Evolutionary conservation across 2,113 vertebrate species (phyloP), one percentile per base, ranked within the genome.

Genomic region (Lipophrys pholis): DNA sequence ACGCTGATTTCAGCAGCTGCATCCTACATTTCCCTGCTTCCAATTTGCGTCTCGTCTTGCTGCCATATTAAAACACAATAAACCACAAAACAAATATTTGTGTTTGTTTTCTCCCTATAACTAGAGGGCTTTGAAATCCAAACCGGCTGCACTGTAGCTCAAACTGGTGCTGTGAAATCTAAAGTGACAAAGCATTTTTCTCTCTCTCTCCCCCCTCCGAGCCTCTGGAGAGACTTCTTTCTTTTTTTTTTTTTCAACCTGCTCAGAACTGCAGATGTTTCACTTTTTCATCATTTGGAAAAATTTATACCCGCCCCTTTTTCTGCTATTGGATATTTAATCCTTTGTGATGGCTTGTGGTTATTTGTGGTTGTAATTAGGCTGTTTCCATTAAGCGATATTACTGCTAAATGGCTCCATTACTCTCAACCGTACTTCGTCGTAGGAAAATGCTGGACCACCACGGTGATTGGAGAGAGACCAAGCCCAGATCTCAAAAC

Each of bases 341-440:
- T 92, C 78, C 68, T 80, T 92, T 84, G 80, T 89, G 90, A 93
- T 87, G 81, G 86, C 67, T 87, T 81, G 87, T 87, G 78, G 82
- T 88, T 89, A 90, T 90, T 87, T 85, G 84, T 21, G 60, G 78
- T 87, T 84, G 85, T 90, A 92, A 93, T 92, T 91, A 90, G 87
- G 71, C 83, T 87, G 83, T 90, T 92, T 91, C 88, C 89, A 93
- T 93, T 91, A 91, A 91, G 89, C 79, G 90, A 91, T 91, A 90
- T 89, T 87, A 87, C 82, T 81, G 80, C 85, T 89, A 87, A 89
- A 87, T 86, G 80, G 86, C 87, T 84, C 85, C 89, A 89, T 86
- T 90, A 82, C 90, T 90, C 74, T 63, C 48, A 83, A 77, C 46
- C 74, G 21, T 78, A 69, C 81, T 82, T 87, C 63, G 60, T 86